Evolutionary conservation across 2,888 invertebrate species (phyloP), one percentile per base, ranked within the genome.

Genomic region (Cantharis flavilabris): DNA sequence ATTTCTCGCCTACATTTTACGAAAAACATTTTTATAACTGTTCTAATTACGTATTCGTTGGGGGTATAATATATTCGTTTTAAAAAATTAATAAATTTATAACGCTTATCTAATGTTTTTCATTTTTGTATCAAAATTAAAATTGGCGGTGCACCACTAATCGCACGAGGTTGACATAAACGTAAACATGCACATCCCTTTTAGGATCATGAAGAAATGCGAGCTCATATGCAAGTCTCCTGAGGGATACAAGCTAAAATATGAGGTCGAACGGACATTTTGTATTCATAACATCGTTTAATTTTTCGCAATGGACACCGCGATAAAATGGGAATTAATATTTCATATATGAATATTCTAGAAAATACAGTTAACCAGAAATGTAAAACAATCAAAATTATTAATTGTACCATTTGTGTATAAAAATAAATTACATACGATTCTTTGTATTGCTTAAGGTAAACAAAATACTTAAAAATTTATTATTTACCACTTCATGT

Each of bases 291-390:
- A 79, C 80, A 78, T 76, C 78, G 81, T 80, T 80, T 80, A 81
- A 81, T 80, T 78, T 79, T 78, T 79, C 76, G 81, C 80, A 80
- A 80, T 80, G 81, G 81, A 80, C 80, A 80, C 74, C 79, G 75
- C 76, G 80, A 81, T 80, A 82, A 81, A 80, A 78, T 80, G 78
- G 78, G 80, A 79, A 80, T 80, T 83, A 82, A 83, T 83, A 83
- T 82, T 83, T 83, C 82, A 83, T 81, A 79, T 78, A 79, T 67
- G 65, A 67, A 67, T 67, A 67, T 67, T 67, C 65, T 20, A 20
- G 65, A 67, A 28, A 71, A 62, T 71, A 71, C 23, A 23, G 64
- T 64, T 33, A 67, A 69, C 65, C 28, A 23, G 23, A 20, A 67
- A 23, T 18, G 65, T 23, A 67, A 20, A 67, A 23, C 65, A 67